phyloP scores from a whole-genome alignment of 2,797 vertebrate species.

The Acrocephalus scirpaceus region DNA sequence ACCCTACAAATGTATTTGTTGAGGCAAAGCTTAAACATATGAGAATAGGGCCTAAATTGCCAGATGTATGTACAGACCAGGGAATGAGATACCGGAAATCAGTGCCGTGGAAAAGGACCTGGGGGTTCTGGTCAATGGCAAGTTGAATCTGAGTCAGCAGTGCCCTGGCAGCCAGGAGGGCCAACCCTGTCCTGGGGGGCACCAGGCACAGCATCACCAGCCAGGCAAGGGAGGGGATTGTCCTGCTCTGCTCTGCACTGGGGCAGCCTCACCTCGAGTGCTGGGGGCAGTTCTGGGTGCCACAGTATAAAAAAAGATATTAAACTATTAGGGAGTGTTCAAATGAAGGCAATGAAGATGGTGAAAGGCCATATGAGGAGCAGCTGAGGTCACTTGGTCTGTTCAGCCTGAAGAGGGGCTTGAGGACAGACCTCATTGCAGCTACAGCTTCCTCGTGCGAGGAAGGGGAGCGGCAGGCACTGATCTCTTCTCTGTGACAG shows the following conservation, averaged over 20 bases:
- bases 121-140: fast-evolving
- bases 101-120: background rate
- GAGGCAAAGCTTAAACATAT: background rate
- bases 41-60: background rate
- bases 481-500: background rate
- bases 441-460: background rate
- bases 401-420: background rate
- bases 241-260: fast-evolving
- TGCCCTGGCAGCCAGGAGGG: background rate
- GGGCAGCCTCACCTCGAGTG: fast-evolving
- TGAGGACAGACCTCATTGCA: background rate
- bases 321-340: fast-evolving
- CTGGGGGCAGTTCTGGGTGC: background rate
- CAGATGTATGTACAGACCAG: background rate
- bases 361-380: fast-evolving
- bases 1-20: background rate
- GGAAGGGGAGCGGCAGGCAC: background rate
- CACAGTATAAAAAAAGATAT: background rate
- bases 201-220: fast-evolving
- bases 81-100: background rate
- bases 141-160: fast-evolving
- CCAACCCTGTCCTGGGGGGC: fast-evolving
- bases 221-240: fast-evolving
- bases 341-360: background rate
- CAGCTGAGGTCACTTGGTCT: background rate